These are phyloP conservation scores for Neoniphon sammara DNA, from an alignment of 2,797 vertebrate species.

Conservation along the genomic window DNA sequence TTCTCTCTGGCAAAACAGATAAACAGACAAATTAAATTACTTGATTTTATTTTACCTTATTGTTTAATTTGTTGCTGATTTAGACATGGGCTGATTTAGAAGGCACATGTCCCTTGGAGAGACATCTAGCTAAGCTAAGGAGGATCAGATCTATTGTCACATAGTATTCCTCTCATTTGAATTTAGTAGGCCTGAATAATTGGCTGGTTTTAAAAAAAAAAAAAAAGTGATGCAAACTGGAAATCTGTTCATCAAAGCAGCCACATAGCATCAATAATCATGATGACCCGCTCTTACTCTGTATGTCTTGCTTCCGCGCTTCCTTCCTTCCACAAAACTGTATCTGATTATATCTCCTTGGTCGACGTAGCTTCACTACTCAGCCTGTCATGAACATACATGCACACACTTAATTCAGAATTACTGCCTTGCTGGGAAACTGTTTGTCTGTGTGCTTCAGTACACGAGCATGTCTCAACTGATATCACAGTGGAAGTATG, in stretches of 20 bases:
- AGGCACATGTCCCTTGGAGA: too few species aligned
- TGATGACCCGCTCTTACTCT: neutral
- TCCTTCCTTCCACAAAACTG: neutral
- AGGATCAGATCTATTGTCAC: too few species aligned
- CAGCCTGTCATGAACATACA: neutral
- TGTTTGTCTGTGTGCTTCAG: neutral
- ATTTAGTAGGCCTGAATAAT: too few species aligned
- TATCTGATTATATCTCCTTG: neutral
- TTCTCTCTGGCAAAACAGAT: neutral
- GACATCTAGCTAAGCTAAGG: too few species aligned
- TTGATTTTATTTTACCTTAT: slow-evolving; percentile 3
- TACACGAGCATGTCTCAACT: neutral
- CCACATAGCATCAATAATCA: too few species aligned
- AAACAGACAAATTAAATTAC: neutral
- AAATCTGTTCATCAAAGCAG: too few species aligned
- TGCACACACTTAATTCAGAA: neutral
- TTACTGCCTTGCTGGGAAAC: neutral
- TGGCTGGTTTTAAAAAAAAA: too few species aligned
- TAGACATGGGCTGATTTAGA: too few species aligned
- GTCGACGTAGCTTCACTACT: neutral
- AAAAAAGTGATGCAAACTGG: too few species aligned
- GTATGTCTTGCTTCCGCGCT: neutral
- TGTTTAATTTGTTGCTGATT: neutral
- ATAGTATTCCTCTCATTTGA: too few species aligned
- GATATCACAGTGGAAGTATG: neutral